Evolutionary conservation across 2,113 vertebrate genomes (phyloP).

Genomic region (Scalopus aquaticus): DNA sequence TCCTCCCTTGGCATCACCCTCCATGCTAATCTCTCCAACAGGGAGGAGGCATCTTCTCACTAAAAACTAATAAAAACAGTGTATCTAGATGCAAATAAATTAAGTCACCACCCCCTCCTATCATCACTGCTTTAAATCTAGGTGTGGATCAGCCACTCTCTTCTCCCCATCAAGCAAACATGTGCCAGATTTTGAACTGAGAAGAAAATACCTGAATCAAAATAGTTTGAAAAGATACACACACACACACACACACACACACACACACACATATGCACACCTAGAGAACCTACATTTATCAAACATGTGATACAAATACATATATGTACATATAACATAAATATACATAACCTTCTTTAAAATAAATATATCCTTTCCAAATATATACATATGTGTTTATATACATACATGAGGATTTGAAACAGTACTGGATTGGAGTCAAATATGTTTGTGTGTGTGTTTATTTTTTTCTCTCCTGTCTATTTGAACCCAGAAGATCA

Average conservation of each 20-base stretch:
- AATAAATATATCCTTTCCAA: no score
- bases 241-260: no score
- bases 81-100: background rate
- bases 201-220: background rate
- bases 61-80: background rate
- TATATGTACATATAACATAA: no score
- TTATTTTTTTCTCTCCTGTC: background rate
- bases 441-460: background rate
- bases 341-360: no score
- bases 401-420: no score
- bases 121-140: background rate
- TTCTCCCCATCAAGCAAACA: background rate
- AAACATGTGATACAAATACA: no score
- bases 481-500: slow-evolving; percentile 34
- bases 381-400: no score
- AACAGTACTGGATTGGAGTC: no score
- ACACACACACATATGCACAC: no score
- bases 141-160: background rate
- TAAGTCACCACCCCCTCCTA: background rate
- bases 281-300: no score
- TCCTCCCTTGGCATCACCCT: background rate
- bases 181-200: background rate
- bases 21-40: background rate
- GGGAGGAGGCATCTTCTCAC: background rate
- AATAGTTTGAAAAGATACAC: background rate